Evolutionary conservation across 2,888 invertebrate species (phyloP), one percentile per base, ranked within the genome.

Genomic region (Nephrotoma flavescens): DNA sequence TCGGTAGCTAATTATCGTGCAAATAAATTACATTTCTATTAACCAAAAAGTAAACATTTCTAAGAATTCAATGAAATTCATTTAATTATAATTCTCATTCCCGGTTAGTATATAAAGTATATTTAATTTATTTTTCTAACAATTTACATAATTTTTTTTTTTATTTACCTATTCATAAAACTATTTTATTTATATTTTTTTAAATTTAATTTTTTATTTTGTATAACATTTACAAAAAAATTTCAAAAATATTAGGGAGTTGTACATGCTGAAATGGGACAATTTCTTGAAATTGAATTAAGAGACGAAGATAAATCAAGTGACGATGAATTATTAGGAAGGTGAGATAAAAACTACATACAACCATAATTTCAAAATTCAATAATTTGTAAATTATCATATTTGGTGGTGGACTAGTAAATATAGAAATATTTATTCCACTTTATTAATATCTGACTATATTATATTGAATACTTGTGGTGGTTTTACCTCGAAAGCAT

Each of bases 221-320:
- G 12, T 31, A 52, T 57, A 52, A 87, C 87, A 87, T 57, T 45
- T 86, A 87, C 86, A 86, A 87, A 31, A n/a, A 31, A 87, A 83
- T 87, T 86, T 87, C 87, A 88, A 87, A 85, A 88, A 87, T 86
- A 88, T 87, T 89, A 92, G 92, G 90, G 91, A 87, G 89, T 90
- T 89, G 89, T 92, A 89, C 91, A 90, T 89, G 89, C 90, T 89
- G 91, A 91, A 90, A 88, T 89, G 89, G 92, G 92, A 89, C 92
- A 92, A 89, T 89, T 88, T 88, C 89, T 96, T 90, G 92, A 92
- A 90, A 93, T 96, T 90, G 92, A 92, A 90, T 93, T 98, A 89
- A 96, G 93, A 94, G 98, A 98, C 94, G 95, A 96, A 94, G 98
- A 98, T 93, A 95, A 96, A 90, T 95, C 96, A 89, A 96, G 95